phyloP scores from a whole-genome alignment of 2,113 vertebrate species.

The Trachemys scripta region DNA sequence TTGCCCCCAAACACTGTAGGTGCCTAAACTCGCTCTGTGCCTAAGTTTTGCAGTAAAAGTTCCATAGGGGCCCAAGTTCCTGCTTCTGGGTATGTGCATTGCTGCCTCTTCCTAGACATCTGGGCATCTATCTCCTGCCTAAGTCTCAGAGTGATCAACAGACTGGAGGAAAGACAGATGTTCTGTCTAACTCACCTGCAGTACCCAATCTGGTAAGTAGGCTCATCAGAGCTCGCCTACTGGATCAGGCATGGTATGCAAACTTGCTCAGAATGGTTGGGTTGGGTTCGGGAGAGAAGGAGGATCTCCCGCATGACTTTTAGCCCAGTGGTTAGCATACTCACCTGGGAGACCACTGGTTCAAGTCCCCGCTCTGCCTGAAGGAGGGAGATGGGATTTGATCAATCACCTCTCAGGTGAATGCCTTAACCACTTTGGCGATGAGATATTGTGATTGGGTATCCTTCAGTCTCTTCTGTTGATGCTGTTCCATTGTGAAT shows the following conservation, averaged over 20 bases:
- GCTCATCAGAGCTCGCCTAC: neutral
- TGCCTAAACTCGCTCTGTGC: neutral
- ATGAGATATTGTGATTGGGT: neutral
- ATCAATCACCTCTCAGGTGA: no score
- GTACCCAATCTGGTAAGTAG: neutral
- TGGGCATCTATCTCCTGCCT: neutral
- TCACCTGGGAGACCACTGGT: neutral
- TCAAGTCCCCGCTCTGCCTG: neutral
- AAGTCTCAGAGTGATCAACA: neutral
- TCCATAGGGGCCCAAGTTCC: neutral
- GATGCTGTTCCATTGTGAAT: neutral
- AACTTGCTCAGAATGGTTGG: neutral
- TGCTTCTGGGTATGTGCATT: neutral
- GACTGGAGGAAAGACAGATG: neutral
- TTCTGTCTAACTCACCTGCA: neutral
- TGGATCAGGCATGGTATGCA: neutral
- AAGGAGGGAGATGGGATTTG: neutral
- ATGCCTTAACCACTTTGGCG: no score
- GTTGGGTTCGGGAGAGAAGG: neutral
- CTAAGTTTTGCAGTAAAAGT: neutral
- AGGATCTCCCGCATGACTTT: neutral
- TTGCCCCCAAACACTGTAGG: neutral
- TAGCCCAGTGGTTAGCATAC: neutral
- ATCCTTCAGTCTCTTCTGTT: neutral
- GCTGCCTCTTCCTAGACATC: neutral